phyloP scores from a whole-genome alignment of 2,113 vertebrate species.

The Gnathonemus longibarbis region DNA sequence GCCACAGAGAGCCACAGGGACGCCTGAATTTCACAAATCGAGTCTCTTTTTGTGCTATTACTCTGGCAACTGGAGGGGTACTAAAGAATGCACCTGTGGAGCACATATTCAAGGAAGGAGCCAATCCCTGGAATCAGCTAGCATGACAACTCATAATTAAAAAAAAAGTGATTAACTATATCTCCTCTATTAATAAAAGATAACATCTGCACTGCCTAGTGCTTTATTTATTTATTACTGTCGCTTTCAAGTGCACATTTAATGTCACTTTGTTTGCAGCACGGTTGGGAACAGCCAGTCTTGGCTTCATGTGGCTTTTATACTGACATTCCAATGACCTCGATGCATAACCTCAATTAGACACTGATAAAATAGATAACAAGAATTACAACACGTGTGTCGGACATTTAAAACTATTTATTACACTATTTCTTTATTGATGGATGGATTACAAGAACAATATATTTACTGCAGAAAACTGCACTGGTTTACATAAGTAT shows the following conservation, averaged over 20 bases:
- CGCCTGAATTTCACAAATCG: neutral
- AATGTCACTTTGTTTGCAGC: neutral
- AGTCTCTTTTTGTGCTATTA: conserved; percentile 34
- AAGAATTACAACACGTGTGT: neutral
- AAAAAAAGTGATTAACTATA: conserved; percentile 64
- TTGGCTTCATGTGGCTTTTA: conserved; percentile 11
- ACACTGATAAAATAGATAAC: neutral
- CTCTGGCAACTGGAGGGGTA: conserved; percentile 37
- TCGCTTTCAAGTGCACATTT: neutral
- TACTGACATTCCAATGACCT: conserved; percentile 16
- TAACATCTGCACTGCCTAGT: conserved; percentile 33
- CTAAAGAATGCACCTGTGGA: conserved; percentile 48
- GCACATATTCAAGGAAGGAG: conserved; percentile 54
- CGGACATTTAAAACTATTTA: neutral
- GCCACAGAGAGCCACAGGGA: neutral
- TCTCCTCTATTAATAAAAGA: conserved; percentile 71
- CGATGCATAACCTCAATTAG: neutral
- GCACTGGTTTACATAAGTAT: neutral
- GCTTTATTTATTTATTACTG: conserved; percentile 41
- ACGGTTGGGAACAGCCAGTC: neutral
- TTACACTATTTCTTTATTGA: neutral
- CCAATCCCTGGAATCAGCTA: conserved; percentile 64
- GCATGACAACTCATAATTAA: conserved; percentile 52
- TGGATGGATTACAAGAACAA: neutral
- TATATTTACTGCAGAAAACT: neutral